phyloP scores from a whole-genome alignment of 2,888 invertebrate species.

The Patella pellucida region DNA sequence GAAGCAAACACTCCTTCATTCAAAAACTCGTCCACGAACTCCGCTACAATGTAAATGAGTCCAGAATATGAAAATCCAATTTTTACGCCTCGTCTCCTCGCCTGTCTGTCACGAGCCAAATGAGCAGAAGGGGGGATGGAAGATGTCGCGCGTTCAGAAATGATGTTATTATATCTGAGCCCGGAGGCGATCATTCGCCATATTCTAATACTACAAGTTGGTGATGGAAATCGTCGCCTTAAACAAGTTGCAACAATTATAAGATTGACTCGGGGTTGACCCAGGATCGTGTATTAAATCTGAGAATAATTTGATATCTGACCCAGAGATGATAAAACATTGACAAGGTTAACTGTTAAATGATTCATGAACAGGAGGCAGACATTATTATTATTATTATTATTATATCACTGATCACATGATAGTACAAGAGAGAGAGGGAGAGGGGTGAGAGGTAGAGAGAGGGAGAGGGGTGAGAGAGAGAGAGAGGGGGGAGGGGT shows the following conservation, averaged over 20 bases:
- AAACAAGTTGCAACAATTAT: too few species aligned
- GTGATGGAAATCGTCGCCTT: too few species aligned
- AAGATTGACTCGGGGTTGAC: not conserved
- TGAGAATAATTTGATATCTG: too few species aligned
- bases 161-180: constrained; percentile 3
- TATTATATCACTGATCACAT: too few species aligned
- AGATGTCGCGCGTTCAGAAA: not conserved
- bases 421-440: too few species aligned
- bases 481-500: too few species aligned
- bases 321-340: too few species aligned
- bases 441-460: too few species aligned
- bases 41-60: constrained; percentile 35
- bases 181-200: not conserved
- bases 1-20: not conserved
- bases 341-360: too few species aligned
- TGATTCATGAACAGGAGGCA: too few species aligned
- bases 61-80: constrained; percentile 38
- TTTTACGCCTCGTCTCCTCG: constrained; percentile 22
- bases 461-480: too few species aligned
- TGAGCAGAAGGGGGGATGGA: not conserved
- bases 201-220: not conserved
- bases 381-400: too few species aligned
- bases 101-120: not conserved
- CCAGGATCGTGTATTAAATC: not conserved
- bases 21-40: constrained; percentile 9